These are phyloP conservation scores for Boleophthalmus pectinirostris DNA, from an alignment of 2,113 vertebrate genomes.

Conservation along the genomic window DNA sequence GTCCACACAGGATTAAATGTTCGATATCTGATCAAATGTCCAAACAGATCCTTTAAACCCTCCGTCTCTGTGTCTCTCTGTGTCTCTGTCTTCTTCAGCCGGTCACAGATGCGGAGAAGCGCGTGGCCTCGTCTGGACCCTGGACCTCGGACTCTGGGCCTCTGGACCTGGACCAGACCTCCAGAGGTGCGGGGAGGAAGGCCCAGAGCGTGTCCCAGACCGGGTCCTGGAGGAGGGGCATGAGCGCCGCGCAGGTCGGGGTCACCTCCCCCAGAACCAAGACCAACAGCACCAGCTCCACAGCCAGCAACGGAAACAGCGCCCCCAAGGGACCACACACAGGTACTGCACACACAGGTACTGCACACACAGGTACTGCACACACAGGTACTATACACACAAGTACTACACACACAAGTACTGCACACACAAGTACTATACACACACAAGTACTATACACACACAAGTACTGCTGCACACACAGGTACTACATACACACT, in stretches of 20 bases:
- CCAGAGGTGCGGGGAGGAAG: slow-evolving; percentile 85
- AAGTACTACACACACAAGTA: too few relatives aligned
- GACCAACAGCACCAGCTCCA: slow-evolving; percentile 61
- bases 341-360: slow-evolving; percentile 69
- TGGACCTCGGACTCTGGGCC: neutral
- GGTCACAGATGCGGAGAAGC: slow-evolving; percentile 94
- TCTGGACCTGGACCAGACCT: slow-evolving; percentile 2
- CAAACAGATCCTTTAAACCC: too few relatives aligned
- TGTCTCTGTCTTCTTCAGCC: too few relatives aligned
- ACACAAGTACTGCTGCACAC: too few relatives aligned
- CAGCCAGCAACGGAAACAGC: slow-evolving; percentile 62
- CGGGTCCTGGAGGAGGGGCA: slow-evolving; percentile 94
- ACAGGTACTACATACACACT: too few relatives aligned
- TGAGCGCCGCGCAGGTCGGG: slow-evolving; percentile 95
- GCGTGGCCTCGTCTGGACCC: slow-evolving; percentile 72
- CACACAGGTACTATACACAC: too few relatives aligned
- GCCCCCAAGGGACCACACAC: slow-evolving; percentile 85
- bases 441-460: too few relatives aligned
- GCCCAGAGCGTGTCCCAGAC: slow-evolving; percentile 87
- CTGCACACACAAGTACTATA: too few relatives aligned
- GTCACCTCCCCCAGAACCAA: slow-evolving; percentile 92
- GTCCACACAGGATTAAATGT: too few relatives aligned
- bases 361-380: too few relatives aligned
- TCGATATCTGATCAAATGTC: too few relatives aligned
- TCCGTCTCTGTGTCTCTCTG: too few relatives aligned